phyloP scores from a whole-genome alignment of 2,113 vertebrate genomes.

The Microcebus tavaratra region DNA sequence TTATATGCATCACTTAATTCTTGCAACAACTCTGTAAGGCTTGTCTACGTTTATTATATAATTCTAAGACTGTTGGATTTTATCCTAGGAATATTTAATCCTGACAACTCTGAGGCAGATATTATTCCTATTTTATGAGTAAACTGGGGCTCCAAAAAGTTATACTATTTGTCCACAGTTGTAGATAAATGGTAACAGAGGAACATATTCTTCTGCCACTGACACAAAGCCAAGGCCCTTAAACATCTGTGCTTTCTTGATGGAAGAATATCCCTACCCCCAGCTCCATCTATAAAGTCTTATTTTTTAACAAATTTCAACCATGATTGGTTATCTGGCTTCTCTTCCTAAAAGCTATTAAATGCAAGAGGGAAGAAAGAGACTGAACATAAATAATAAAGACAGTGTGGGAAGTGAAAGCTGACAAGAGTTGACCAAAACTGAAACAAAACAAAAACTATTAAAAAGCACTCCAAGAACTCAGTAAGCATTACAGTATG shows the following conservation, averaged over 20 bases:
- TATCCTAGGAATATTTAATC: neutral
- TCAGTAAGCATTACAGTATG: neutral
- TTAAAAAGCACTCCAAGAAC: neutral
- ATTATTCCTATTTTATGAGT: neutral
- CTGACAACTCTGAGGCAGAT: neutral
- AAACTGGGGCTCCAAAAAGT: neutral
- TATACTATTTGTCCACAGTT: neutral
- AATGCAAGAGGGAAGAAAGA: neutral
- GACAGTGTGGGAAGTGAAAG: neutral
- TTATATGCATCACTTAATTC: neutral
- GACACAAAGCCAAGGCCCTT: neutral
- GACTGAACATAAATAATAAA: neutral
- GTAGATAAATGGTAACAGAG: neutral
- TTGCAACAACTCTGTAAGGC: neutral
- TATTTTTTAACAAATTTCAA: neutral
- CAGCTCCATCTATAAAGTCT: neutral
- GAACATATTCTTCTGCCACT: neutral
- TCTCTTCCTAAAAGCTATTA: slow-evolving; percentile 34
- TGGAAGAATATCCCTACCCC: neutral
- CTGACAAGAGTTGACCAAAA: neutral
- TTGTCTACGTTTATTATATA: neutral
- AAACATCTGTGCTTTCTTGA: neutral
- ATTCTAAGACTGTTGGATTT: neutral
- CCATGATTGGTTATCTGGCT: neutral
- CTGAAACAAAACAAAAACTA: neutral